Evolutionary conservation across 2,113 vertebrate genomes (phyloP).

Genomic region (Campylorhamphus procurvoides): DNA sequence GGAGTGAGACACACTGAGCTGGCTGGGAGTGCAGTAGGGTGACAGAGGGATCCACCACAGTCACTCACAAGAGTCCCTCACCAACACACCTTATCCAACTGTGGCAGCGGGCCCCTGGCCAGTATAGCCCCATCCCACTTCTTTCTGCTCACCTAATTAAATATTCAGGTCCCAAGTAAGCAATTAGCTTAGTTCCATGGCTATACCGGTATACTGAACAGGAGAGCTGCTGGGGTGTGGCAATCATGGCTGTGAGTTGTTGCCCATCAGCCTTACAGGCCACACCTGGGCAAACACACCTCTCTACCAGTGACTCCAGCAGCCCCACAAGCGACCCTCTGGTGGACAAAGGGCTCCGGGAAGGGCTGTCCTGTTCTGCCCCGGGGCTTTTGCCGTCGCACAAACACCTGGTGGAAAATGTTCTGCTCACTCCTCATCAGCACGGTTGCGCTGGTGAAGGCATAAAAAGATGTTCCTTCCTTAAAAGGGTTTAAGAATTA

Average conservation of each 20-base stretch:
- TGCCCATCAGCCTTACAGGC: not conserved
- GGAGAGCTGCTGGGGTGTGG: fast-evolving
- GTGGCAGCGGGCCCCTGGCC: not conserved
- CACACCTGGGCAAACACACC: not conserved
- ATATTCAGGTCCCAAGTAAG: not conserved
- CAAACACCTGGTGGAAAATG: not conserved
- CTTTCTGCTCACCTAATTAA: not conserved
- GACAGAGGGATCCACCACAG: fast-evolving
- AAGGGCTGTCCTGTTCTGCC: not conserved
- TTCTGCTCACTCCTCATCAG: not conserved
- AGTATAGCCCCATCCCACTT: not conserved
- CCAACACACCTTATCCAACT: fast-evolving
- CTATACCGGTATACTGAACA: not conserved
- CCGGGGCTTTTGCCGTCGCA: not conserved
- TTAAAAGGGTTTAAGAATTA: not conserved
- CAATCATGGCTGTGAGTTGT: fast-evolving
- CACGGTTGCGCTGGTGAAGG: not conserved
- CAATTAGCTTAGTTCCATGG: not conserved
- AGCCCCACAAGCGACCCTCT: fast-evolving
- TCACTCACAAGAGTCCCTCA: fast-evolving
- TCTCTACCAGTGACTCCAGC: fast-evolving
- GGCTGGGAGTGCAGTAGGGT: not conserved
- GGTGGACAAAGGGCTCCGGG: fast-evolving
- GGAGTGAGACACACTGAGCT: fast-evolving
- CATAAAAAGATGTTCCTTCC: not conserved